Base-by-base conservation (phyloP, 2,113 vertebrate genomes). In the Nerophis lumbriciformis region DNA sequence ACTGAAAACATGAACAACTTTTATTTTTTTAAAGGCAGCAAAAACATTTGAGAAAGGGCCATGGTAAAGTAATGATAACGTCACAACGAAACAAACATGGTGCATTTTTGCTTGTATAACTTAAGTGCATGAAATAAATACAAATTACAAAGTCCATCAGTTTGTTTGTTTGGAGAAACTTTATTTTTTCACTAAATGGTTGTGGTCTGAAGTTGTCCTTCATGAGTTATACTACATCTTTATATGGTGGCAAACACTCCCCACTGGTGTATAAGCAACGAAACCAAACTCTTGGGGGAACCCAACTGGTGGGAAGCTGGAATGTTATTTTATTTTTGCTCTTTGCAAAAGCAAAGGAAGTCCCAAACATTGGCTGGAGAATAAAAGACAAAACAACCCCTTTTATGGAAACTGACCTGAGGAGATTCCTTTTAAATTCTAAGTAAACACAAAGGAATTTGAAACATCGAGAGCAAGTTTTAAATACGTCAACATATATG, bases 211-310 rank as follows among this genome's bases (percentile, higher is more conserved):
- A 28, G 28, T 28, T 3, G 28, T 28, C 28, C 28, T 28, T 28
- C 28, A 28, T 28, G 28, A 28, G 28, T 50, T 28, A 28, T 28
- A 28, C 13, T 58, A 75, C 47, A n/a, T 50, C 48, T 28, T 28
- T 28, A 28, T 28, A 68, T 71, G 69, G 56, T 81, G 68, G 73
- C 71, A 80, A 85, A 71, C 69, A 53, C 54, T 0, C 65, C 55
- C 21, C 28, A 50, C 53, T 10, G 8, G 35, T 48, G 52, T 57
- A 62, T 65, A 59, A 65, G 56, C 54, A 42, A 45, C 39, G 54
- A 73, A 19, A 65, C 56, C 15, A 21, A 66, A 63, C 53, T 68
- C 55, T 45, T 42, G 38, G 49, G 56, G 57, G 65, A 71, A 66
- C 28, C 49, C 4, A 45, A 61, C 64, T 49, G 69, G 53, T 82